Evolutionary conservation across 2,113 vertebrate species (phyloP).

Genomic region (Oryzias celebensis): DNA sequence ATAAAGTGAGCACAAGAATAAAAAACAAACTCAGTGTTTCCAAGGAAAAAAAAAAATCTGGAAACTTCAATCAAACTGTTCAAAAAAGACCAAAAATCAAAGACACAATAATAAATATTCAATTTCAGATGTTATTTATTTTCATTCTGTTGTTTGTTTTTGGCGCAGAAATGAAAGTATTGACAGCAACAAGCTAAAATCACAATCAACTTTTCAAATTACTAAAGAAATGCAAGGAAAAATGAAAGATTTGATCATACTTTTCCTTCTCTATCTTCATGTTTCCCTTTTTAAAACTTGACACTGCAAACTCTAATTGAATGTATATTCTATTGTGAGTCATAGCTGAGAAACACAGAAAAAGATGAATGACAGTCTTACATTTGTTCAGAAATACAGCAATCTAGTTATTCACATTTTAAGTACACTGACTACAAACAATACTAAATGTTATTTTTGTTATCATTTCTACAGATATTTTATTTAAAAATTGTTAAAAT

Average conservation of each 20-base stretch:
- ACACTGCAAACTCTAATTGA: conserved; percentile 48
- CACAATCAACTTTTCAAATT: not conserved
- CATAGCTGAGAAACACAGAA: conserved; percentile 15
- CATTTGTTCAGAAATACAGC: conserved; percentile 46
- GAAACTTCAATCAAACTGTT: not conserved
- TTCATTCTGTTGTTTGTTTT: too few relatives aligned
- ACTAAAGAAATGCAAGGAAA: not conserved
- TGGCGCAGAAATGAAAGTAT: too few relatives aligned
- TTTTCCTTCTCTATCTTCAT: conserved; percentile 1
- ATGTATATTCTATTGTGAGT: conserved; percentile 38
- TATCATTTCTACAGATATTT: too few relatives aligned
- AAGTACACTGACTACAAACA: conserved; percentile 6
- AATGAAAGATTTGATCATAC: not conserved
- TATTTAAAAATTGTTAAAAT: too few relatives aligned
- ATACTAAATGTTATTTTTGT: not conserved
- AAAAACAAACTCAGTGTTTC: not conserved
- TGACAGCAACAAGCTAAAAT: too few relatives aligned
- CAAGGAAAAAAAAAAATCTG: not conserved
- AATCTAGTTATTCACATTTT: conserved; percentile 39
- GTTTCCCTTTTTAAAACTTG: conserved; percentile 42
- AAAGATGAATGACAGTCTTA: conserved; percentile 17
- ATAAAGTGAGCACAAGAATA: not conserved
- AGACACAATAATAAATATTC: too few relatives aligned
- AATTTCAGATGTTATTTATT: too few relatives aligned
- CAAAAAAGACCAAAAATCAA: not conserved